Evolutionary conservation across 92 coral and sea anemone genomes (phyloP), one percentile per base, ranked within the genome.

Genomic region (Virgularia gustaviana): DNA sequence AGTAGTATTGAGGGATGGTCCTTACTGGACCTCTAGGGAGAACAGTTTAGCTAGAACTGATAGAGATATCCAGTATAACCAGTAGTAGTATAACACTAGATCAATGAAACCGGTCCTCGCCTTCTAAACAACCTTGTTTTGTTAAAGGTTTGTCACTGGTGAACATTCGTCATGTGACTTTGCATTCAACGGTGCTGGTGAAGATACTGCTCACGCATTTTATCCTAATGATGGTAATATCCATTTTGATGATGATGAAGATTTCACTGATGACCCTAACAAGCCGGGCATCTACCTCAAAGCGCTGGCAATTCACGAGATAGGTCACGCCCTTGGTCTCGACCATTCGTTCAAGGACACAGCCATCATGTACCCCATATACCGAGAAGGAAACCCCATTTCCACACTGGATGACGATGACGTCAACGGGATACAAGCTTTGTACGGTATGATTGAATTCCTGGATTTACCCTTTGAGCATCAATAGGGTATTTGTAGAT

Each of bases 251-350:
- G 90, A 82, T 56, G 88, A 82, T 31, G 95, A 88, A 42, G 5
- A 12, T 1, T 88, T 72, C 57, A 88, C 95, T 9, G 88, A 82
- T 53, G 81, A 85, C 0, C 33, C 31, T 10, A 0, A 37, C 25
- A n/a, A n/a, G n/a, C 3, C 43, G n/a, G 92, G 89, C 4, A 82
- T 57, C 58, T 86, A 84, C 65, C 73, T 87, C n/a, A 29, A 81
- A 32, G 78, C 87, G 71, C 85, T 84, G 9, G 89, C 91, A 2
- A 75, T 86, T 16, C 96, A 89, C 56, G 96, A 89, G 75, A 86
- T 89, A 52, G 91, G 96, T 28, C 96, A 84, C 55, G 81, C 67
- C 18, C 72, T 91, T 6, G 97, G 97, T 1, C 70, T 91, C 8
- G 70, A 56, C 41, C 97, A 91, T 51, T 77, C 88, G 3, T 44